Percentiles rank a stretch among this genome's conserved stretches.
Evolutionary conservation across 2,113 vertebrate species (phyloP).

Genomic region (Pedionomus torquatus): DNA sequence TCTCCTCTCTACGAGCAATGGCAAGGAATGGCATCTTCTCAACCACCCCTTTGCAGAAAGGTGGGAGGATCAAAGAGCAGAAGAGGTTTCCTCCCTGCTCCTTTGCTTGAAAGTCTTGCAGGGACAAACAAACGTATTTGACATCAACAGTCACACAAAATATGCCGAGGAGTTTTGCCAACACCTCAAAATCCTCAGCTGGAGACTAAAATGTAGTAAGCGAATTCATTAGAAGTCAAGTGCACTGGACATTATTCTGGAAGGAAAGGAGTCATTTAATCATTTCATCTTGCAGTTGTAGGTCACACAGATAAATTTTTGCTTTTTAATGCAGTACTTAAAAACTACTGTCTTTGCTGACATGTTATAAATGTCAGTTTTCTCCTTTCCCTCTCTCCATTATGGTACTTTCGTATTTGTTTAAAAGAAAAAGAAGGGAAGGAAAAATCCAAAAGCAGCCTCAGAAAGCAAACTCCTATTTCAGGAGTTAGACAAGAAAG

Average conservation of each 20-base stretch:
- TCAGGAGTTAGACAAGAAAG: slow-evolving; percentile 33
- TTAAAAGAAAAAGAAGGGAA: not conserved
- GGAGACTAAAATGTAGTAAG: not conserved
- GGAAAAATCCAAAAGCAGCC: not conserved
- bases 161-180: not conserved
- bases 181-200: not conserved
- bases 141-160: not conserved
- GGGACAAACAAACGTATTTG: not conserved
- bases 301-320: slow-evolving; percentile 46
- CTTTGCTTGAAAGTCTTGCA: not conserved
- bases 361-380: not conserved
- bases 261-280: not conserved
- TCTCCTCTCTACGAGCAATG: not conserved
- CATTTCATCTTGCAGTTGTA: not conserved
- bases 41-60: not conserved
- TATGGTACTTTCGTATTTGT: not conserved
- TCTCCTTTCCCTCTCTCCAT: not conserved
- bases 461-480: slow-evolving; percentile 50
- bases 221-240: not conserved
- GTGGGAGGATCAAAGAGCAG: not conserved
- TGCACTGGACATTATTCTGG: not conserved
- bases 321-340: not conserved
- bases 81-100: accelerated
- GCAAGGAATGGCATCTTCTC: not conserved
- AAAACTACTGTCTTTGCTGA: not conserved